Percentiles rank a stretch among this genome's conserved stretches.
phyloP scores from a whole-genome alignment of 2,888 invertebrate genomes.

The Tineola bisselliella region DNA sequence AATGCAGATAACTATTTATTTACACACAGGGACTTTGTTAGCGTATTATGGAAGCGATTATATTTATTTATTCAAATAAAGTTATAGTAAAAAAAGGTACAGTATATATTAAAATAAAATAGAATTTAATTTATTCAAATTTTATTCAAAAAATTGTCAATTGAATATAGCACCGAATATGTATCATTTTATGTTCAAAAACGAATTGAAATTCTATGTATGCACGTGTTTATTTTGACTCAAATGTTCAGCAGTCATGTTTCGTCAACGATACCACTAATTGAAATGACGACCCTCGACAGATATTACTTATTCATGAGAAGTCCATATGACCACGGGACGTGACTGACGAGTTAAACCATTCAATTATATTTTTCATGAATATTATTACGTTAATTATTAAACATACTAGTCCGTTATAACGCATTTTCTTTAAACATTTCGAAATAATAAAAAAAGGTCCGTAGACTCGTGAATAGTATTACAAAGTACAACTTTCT shows the following conservation, averaged over 20 bases:
- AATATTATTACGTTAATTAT: neutral
- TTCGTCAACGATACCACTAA: conserved; percentile 60
- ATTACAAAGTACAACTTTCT: neutral
- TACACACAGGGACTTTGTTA: too few relatives aligned
- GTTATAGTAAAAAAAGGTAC: too few relatives aligned
- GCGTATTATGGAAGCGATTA: too few relatives aligned
- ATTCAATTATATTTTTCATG: conserved; percentile 61
- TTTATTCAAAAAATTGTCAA: neutral
- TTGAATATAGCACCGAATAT: neutral
- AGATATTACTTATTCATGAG: conserved; percentile 66
- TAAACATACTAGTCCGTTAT: too few relatives aligned
- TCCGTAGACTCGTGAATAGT: neutral
- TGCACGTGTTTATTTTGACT: neutral
- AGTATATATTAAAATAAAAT: neutral
- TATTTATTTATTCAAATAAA: too few relatives aligned
- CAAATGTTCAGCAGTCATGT: conserved; percentile 28
- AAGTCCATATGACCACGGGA: conserved; percentile 59
- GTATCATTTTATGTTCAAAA: neutral
- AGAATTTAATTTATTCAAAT: too few relatives aligned
- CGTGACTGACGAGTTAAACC: conserved; percentile 64
- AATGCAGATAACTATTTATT: too few relatives aligned
- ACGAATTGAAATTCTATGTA: neutral
- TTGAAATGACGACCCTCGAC: conserved; percentile 64
- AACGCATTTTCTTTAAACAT: too few relatives aligned
- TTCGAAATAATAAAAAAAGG: too few relatives aligned